Percentiles rank a stretch among this genome's conserved stretches.
These are phyloP conservation scores for Labeo catla DNA, from an alignment of 2,113 vertebrate genomes.

Conservation along the genomic window DNA sequence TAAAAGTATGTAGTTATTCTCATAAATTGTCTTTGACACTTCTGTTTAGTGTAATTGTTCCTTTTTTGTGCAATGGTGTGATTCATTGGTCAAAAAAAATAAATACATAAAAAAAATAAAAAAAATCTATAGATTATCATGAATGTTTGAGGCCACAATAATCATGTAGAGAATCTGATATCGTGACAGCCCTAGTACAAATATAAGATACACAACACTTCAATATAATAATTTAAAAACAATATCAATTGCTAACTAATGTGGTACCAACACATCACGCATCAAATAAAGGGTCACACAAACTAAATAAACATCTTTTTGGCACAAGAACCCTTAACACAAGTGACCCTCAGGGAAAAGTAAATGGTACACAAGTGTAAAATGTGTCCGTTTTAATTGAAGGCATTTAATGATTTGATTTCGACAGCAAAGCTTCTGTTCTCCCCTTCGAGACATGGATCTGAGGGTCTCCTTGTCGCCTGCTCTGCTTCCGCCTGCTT, in stretches of 20 bases:
- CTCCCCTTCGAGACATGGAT: neutral
- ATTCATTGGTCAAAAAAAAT: no score
- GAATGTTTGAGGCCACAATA: no score
- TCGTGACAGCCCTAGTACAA: no score
- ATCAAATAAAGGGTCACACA: no score
- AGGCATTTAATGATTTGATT: constrained; percentile 5
- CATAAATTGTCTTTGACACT: no score
- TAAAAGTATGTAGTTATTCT: no score
- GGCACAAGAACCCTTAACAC: neutral
- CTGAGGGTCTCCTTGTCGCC: constrained; percentile 7
- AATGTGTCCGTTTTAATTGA: neutral
- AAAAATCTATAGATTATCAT: no score
- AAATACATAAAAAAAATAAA: no score
- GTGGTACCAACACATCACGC: neutral
- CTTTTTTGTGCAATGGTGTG: no score
- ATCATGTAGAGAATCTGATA: no score
- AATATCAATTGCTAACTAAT: neutral
- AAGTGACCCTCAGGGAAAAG: neutral
- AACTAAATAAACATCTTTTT: neutral
- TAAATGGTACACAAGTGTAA: constrained; percentile 4
- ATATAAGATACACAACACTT: neutral
- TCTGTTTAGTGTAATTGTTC: no score
- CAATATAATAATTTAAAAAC: neutral
- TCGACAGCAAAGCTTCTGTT: constrained; percentile 18
- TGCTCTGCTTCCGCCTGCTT: constrained; percentile 13